Percentiles rank a stretch among this genome's conserved stretches.
Evolutionary conservation across 2,113 vertebrate species (phyloP).

Genomic region (Nerophis lumbriciformis): DNA sequence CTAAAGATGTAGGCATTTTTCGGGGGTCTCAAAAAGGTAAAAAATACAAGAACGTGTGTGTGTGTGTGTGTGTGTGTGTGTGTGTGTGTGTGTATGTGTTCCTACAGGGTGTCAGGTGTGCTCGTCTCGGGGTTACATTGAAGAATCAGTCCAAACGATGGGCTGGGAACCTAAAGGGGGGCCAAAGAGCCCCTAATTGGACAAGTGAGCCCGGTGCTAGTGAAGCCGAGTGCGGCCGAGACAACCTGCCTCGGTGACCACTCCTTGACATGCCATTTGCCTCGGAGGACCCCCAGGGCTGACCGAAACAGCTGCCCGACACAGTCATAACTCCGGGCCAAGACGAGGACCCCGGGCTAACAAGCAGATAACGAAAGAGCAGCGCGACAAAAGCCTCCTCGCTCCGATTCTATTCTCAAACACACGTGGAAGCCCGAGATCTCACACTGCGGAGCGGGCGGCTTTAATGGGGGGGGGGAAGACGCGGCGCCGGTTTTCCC

Average conservation of each 20-base stretch:
- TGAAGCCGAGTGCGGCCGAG: conserved; percentile 35
- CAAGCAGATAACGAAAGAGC: conserved; percentile 50
- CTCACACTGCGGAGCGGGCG: conserved; percentile 43
- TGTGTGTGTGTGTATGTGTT: conserved; percentile 27
- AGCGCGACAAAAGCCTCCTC: conserved; percentile 30
- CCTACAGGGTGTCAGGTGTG: conserved; percentile 45
- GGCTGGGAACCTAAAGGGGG: conserved; percentile 51
- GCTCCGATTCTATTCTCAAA: conserved; percentile 50
- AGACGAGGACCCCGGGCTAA: conserved; percentile 58
- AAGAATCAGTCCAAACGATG: conserved; percentile 40
- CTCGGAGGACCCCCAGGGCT: conserved; percentile 68
- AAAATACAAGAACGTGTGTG: background rate
- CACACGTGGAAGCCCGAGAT: conserved; percentile 37
- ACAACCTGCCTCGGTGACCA: conserved; percentile 62
- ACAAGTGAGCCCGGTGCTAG: conserved; percentile 57
- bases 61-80: conserved; percentile 7
- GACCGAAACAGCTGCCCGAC: conserved; percentile 60
- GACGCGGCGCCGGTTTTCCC: conserved; percentile 38
- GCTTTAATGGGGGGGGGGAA: conserved; percentile 51
- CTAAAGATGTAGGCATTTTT: too few relatives aligned
- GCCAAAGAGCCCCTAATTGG: conserved; percentile 67
- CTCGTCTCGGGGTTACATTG: conserved; percentile 30
- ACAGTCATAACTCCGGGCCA: conserved; percentile 62
- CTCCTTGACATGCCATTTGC: conserved; percentile 70
- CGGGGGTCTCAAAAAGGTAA: too few relatives aligned